Percentiles rank a stretch among this genome's conserved stretches.
Evolutionary conservation across 2,113 vertebrate species (phyloP).

Genomic region (Apodemus speciosus): DNA sequence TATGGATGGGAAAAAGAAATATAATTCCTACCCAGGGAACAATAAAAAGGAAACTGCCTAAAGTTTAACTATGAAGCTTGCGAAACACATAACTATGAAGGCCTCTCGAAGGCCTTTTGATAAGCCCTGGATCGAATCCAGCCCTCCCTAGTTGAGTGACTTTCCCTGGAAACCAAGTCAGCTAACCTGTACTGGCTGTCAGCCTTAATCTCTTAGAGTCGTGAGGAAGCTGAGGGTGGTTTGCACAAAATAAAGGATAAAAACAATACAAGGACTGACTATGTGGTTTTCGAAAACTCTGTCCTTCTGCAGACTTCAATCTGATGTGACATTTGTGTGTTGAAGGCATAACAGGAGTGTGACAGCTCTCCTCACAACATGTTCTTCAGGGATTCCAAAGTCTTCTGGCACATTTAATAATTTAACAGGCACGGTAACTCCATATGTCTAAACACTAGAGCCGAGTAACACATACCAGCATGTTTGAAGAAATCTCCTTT

Average conservation of each 20-base stretch:
- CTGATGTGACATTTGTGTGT: conserved; percentile 33
- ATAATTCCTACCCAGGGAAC: neutral
- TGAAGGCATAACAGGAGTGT: conserved; percentile 44
- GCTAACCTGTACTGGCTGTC: conserved; percentile 11
- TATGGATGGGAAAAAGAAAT: neutral
- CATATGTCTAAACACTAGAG: conserved; percentile 66
- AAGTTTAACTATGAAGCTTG: neutral
- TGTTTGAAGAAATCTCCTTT: conserved; percentile 40
- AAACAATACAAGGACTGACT: conserved; percentile 50
- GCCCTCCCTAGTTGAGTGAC: neutral
- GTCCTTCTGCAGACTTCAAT: conserved; percentile 52
- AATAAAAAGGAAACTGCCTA: neutral
- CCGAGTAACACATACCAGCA: conserved; percentile 11
- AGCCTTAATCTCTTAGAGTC: neutral
- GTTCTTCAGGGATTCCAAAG: conserved; percentile 50
- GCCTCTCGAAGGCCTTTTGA: neutral
- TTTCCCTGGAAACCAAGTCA: conserved; percentile 10
- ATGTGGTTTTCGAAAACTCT: neutral
- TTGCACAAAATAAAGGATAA: neutral
- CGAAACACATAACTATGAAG: too few relatives aligned
- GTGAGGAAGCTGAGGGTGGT: conserved; percentile 45
- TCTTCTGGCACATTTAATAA: conserved; percentile 30
- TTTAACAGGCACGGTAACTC: conserved; percentile 43
- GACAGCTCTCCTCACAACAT: neutral
- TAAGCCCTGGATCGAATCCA: neutral